These are phyloP conservation scores for Acanthaster planci DNA, from an alignment of 35 echinoderm and acorn worm species.

Conservation along the genomic window DNA sequence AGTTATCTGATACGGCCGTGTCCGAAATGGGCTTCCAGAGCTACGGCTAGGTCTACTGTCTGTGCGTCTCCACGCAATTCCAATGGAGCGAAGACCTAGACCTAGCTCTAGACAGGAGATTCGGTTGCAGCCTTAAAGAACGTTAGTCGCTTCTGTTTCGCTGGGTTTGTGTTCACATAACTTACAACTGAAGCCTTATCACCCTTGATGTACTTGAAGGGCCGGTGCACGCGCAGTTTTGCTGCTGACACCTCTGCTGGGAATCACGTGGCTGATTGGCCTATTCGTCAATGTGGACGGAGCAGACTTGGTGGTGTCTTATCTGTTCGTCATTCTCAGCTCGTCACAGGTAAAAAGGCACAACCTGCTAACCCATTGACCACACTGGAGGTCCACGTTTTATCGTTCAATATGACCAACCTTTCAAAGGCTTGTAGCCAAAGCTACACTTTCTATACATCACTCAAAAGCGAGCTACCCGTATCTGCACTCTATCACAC, in stretches of 20 bases:
- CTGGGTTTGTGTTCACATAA: too few relatives aligned
- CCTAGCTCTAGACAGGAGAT: too few relatives aligned
- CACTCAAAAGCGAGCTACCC: too few relatives aligned
- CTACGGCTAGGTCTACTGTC: too few relatives aligned
- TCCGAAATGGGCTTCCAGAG: too few relatives aligned
- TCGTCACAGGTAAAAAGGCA: slow-evolving; percentile 6
- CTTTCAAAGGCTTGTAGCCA: not conserved
- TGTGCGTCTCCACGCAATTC: too few relatives aligned
- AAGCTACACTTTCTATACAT: not conserved
- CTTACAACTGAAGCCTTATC: too few relatives aligned
- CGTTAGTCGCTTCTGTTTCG: too few relatives aligned
- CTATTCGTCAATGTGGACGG: not conserved
- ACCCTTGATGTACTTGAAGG: not conserved
- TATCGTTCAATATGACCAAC: not conserved
- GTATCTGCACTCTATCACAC: not conserved
- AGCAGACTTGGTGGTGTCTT: not conserved
- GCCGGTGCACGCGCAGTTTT: not conserved
- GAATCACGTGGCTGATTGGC: slow-evolving; percentile 15
- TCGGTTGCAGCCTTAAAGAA: too few relatives aligned
- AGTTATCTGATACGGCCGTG: too few relatives aligned
- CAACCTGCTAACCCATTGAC: not conserved
- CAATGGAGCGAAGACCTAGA: too few relatives aligned
- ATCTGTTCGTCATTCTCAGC: not conserved
- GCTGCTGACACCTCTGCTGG: not conserved
- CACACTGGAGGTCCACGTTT: not conserved